Percentiles rank a stretch among this genome's conserved stretches.
phyloP scores from a whole-genome alignment of 1,140 invertebrate species.

The Ridgeia piscesae region DNA sequence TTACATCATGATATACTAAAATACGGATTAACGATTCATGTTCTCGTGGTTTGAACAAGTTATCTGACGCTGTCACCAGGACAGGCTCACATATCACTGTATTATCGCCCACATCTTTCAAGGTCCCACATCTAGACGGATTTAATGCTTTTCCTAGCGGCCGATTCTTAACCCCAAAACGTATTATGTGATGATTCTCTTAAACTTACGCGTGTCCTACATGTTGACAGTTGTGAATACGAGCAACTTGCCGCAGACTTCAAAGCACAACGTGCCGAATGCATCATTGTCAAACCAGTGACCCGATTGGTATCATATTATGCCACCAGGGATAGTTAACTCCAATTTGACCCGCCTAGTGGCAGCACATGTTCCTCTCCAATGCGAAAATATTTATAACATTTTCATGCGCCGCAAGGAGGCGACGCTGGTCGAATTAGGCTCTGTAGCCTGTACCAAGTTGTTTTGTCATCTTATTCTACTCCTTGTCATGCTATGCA shows the following conservation, averaged over 20 bases:
- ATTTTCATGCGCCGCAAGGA: no score
- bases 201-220: neutral
- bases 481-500: no score
- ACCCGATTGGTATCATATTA: neutral
- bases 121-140: neutral
- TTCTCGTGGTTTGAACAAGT: neutral
- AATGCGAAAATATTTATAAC: no score
- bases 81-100: neutral
- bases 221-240: neutral
- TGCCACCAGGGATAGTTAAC: neutral
- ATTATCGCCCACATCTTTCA: neutral
- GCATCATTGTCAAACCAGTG: neutral
- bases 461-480: no score
- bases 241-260: neutral
- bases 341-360: neutral
- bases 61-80: neutral
- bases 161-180: neutral
- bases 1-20: no score
- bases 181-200: neutral
- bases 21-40: no score
- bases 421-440: no score
- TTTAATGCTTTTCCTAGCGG: neutral
- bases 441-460: no score
- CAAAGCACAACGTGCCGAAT: neutral
- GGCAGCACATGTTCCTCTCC: neutral